These are phyloP conservation scores for Limnephilus auricula DNA, from an alignment of 2,888 invertebrate species.

Conservation along the genomic window DNA sequence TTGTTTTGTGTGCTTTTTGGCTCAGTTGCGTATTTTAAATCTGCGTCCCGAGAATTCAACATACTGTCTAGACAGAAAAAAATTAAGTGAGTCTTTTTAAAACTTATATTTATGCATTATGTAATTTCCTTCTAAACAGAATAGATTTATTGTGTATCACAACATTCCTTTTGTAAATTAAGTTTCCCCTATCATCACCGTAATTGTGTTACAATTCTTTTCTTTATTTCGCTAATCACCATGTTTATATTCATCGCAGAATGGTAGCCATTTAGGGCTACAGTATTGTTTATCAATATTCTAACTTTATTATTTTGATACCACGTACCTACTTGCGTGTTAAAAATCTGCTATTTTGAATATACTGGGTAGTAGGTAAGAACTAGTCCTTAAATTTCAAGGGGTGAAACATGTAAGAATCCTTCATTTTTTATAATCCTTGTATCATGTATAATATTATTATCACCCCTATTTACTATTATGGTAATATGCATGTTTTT, in stretches of 20 bases:
- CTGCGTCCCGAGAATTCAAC: background rate
- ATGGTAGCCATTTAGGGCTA: background rate
- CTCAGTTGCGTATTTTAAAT: conserved; percentile 11
- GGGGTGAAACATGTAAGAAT: background rate
- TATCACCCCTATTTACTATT: background rate
- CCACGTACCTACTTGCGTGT: background rate
- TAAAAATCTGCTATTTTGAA: background rate
- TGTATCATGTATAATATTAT: background rate
- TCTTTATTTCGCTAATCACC: background rate
- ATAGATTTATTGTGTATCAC: background rate
- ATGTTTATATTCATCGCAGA: background rate
- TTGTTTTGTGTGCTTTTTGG: conserved; percentile 11
- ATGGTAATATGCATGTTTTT: background rate
- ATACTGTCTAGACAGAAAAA: conserved; percentile 20
- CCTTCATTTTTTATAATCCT: background rate
- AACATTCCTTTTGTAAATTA: background rate
- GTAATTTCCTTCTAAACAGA: background rate
- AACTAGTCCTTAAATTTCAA: background rate
- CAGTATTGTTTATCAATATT: background rate
- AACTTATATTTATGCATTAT: background rate
- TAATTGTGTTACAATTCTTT: background rate
- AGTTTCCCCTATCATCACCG: background rate
- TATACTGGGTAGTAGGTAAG: too few species aligned
- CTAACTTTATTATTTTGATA: background rate
- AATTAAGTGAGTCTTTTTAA: conserved; percentile 20